These are phyloP conservation scores for Drosophila guanche DNA, from an alignment of 1,140 invertebrate genomes.

Conservation along the genomic window DNA sequence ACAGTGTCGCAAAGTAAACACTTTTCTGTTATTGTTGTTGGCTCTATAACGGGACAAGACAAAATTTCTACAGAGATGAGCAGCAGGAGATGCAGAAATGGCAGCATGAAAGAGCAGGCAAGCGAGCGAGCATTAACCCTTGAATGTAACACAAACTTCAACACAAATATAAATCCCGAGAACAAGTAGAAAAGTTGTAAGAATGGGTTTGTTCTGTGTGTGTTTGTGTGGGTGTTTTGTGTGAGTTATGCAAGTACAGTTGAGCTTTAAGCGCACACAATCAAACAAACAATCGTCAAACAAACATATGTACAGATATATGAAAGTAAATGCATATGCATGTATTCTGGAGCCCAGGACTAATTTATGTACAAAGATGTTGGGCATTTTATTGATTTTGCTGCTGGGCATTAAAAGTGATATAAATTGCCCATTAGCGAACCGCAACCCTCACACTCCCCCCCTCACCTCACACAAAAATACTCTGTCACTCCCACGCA, in stretches of 20 bases:
- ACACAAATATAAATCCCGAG: too few relatives aligned
- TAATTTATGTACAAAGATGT: constrained; percentile 61
- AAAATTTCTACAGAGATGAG: too few relatives aligned
- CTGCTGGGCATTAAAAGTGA: constrained; percentile 63
- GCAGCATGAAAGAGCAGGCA: constrained; percentile 1
- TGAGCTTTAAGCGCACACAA: constrained; percentile 35
- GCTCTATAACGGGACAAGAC: constrained; percentile 13
- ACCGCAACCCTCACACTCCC: constrained; percentile 29
- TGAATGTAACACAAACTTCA: constrained; percentile 11
- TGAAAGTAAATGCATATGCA: too few relatives aligned
- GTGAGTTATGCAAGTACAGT: constrained; percentile 63
- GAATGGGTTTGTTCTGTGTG: constrained; percentile 2
- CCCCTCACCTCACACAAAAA: neutral
- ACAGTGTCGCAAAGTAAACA: too few relatives aligned
- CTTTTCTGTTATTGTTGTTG: too few relatives aligned
- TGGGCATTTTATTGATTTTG: constrained; percentile 71
- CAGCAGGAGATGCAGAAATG: too few relatives aligned
- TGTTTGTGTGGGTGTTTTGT: constrained; percentile 8
- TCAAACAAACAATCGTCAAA: constrained; percentile 27
- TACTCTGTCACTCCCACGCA: constrained; percentile 2
- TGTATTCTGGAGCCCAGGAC: constrained; percentile 4
- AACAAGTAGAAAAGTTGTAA: too few relatives aligned
- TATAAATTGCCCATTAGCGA: constrained; percentile 77
- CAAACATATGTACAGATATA: too few relatives aligned
- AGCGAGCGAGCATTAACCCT: constrained; percentile 47